phyloP scores from a whole-genome alignment of 1,140 invertebrate genomes.

The Druon quercuslanigerum region DNA sequence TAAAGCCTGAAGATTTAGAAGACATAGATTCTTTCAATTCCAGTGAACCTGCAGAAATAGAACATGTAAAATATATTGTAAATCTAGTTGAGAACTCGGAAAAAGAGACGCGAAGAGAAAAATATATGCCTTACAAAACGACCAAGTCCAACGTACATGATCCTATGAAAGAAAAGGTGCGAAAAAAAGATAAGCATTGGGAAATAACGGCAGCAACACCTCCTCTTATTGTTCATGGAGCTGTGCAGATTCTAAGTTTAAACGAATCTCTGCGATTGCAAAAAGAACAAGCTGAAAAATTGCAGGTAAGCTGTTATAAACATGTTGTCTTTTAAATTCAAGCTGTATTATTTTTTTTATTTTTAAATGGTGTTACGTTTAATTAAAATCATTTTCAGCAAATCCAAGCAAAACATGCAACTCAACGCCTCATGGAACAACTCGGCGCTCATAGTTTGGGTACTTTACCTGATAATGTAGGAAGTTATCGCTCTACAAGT shows the following conservation, averaged over 20 bases:
- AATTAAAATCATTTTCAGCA: slow-evolving; percentile 56
- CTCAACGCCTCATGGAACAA: slow-evolving; percentile 69
- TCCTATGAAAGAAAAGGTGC: slow-evolving; percentile 78
- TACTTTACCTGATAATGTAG: slow-evolving; percentile 46
- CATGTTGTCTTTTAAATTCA: not conserved
- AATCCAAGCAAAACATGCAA: slow-evolving; percentile 73
- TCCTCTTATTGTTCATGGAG: slow-evolving; percentile 74
- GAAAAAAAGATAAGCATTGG: slow-evolving; percentile 79
- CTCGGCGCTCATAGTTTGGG: slow-evolving; percentile 54
- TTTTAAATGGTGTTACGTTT: too few species aligned
- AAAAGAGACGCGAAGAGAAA: slow-evolving; percentile 62
- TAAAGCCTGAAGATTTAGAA: slow-evolving; percentile 79
- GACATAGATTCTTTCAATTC: slow-evolving; percentile 74
- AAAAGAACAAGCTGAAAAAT: slow-evolving; percentile 68
- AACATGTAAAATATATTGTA: slow-evolving; percentile 79
- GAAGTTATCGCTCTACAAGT: slow-evolving; percentile 54
- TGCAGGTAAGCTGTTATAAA: slow-evolving; percentile 61
- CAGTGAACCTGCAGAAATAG: slow-evolving; percentile 47
- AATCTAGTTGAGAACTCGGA: slow-evolving; percentile 75
- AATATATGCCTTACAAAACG: slow-evolving; percentile 81
- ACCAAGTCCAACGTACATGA: slow-evolving; percentile 79
- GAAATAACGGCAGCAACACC: slow-evolving; percentile 84
- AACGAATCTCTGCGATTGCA: slow-evolving; percentile 79
- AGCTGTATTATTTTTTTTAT: not conserved
- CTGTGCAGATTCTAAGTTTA: slow-evolving; percentile 76